Evolutionary conservation across 2,888 invertebrate genomes (phyloP).

Genomic region (Leptinotarsa haldemani): DNA sequence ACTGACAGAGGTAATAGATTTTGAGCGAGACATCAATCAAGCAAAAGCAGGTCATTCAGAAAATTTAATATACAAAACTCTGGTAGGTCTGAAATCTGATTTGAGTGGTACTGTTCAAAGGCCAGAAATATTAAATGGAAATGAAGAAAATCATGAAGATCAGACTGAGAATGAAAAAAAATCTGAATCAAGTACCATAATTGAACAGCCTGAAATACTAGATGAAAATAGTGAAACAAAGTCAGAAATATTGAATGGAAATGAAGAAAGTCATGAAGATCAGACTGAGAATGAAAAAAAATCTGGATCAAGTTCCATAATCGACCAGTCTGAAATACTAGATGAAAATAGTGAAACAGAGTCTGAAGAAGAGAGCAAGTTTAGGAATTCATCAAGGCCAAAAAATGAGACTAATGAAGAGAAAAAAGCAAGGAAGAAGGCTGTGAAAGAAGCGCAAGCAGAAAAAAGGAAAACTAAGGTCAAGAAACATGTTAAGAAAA

Average conservation of each 20-base stretch:
- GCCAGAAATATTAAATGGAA: slow-evolving; percentile 66
- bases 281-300: slow-evolving; percentile 61
- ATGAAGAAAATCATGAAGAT: no score
- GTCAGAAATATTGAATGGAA: slow-evolving; percentile 63
- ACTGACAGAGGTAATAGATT: slow-evolving; percentile 88
- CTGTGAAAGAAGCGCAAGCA: slow-evolving; percentile 87
- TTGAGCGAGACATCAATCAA: slow-evolving; percentile 86
- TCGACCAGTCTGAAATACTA: slow-evolving; percentile 74
- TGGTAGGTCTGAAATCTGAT: slow-evolving; percentile 86
- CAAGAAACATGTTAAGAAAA: slow-evolving; percentile 94
- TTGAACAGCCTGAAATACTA: no score
- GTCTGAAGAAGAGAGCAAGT: slow-evolving; percentile 67
- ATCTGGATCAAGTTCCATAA: slow-evolving; percentile 80
- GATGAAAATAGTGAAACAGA: slow-evolving; percentile 58
- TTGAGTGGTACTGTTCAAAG: slow-evolving; percentile 77
- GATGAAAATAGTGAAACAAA: no score
- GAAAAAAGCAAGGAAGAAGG: slow-evolving; percentile 86
- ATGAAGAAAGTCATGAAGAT: slow-evolving; percentile 51
- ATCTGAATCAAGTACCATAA: no score
- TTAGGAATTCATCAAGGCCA: slow-evolving; percentile 75
- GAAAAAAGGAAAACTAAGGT: slow-evolving; percentile 90
- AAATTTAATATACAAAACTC: slow-evolving; percentile 85
- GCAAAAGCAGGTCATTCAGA: slow-evolving; percentile 79
- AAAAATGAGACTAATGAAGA: slow-evolving; percentile 85
- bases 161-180: no score